These are phyloP conservation scores for Branchellion lobata DNA, from an alignment of 2,888 invertebrate species.

Conservation along the genomic window DNA sequence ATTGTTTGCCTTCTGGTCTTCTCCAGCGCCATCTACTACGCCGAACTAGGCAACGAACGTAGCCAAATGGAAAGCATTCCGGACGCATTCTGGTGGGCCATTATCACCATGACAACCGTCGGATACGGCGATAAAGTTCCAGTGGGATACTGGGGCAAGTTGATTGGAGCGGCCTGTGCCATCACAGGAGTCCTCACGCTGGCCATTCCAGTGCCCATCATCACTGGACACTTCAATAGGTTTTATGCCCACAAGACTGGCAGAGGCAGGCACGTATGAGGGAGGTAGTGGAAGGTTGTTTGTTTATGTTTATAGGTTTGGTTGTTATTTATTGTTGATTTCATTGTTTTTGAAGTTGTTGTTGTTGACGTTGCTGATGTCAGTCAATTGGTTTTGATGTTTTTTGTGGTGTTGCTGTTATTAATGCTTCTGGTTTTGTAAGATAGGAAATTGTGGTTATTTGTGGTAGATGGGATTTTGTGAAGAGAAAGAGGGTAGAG, in stretches of 20 bases:
- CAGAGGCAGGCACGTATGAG: constrained; percentile 52
- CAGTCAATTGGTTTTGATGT: too few relatives aligned
- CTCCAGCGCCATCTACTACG: constrained; percentile 64
- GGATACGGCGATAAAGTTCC: constrained; percentile 62
- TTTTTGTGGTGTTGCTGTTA: too few relatives aligned
- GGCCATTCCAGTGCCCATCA: constrained; percentile 64
- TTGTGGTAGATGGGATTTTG: too few relatives aligned
- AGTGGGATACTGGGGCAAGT: constrained; percentile 59
- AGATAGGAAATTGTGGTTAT: too few relatives aligned
- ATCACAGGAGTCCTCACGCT: constrained; percentile 64
- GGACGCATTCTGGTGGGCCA: constrained; percentile 63
- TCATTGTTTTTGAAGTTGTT: neutral
- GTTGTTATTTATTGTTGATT: too few relatives aligned
- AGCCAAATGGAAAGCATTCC: constrained; percentile 62
- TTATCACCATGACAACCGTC: constrained; percentile 62
- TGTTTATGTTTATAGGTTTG: neutral
- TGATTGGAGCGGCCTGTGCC: constrained; percentile 61
- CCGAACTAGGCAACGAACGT: constrained; percentile 61
- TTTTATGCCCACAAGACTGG: constrained; percentile 51
- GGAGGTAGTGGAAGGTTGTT: too few relatives aligned
- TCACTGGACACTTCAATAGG: constrained; percentile 63
- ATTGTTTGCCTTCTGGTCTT: constrained; percentile 63
- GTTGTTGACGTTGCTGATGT: too few relatives aligned
- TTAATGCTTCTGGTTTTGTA: too few relatives aligned
- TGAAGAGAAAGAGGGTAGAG: too few relatives aligned